Conservation (phyloP, 2,113 vertebrate genomes). For the Nipponia nippon region DNA sequence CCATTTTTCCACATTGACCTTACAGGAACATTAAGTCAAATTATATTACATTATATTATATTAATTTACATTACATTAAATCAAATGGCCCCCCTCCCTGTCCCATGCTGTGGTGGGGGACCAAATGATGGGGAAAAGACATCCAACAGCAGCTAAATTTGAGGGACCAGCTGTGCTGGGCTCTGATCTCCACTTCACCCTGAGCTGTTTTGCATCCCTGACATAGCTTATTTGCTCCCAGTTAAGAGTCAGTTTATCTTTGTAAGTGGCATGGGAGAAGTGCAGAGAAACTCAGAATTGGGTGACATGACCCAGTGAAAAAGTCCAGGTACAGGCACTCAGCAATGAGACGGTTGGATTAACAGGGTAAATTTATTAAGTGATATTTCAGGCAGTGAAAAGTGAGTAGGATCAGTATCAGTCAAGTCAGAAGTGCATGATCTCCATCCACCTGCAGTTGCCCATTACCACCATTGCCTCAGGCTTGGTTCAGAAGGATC, state of each 20-base stretch:
- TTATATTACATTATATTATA: neutral
- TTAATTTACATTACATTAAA: neutral
- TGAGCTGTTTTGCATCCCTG: neutral
- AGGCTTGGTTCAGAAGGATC: neutral
- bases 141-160: neutral
- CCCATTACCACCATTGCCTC: neutral
- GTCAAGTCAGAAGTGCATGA: neutral
- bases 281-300: neutral
- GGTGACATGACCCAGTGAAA: neutral
- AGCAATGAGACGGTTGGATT: neutral
- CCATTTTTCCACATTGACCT: neutral
- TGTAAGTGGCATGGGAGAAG: neutral
- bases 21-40: neutral
- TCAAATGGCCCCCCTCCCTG: neutral
- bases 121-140: neutral
- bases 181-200: neutral
- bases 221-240: neutral
- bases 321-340: neutral
- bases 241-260: neutral
- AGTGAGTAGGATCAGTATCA: neutral
- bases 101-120: neutral
- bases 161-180: neutral
- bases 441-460: neutral
- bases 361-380: neutral
- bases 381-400: neutral